These are phyloP conservation scores for Caenorhabditis doughertyi DNA, from an alignment of 2,888 invertebrate genomes.

Conservation along the genomic window DNA sequence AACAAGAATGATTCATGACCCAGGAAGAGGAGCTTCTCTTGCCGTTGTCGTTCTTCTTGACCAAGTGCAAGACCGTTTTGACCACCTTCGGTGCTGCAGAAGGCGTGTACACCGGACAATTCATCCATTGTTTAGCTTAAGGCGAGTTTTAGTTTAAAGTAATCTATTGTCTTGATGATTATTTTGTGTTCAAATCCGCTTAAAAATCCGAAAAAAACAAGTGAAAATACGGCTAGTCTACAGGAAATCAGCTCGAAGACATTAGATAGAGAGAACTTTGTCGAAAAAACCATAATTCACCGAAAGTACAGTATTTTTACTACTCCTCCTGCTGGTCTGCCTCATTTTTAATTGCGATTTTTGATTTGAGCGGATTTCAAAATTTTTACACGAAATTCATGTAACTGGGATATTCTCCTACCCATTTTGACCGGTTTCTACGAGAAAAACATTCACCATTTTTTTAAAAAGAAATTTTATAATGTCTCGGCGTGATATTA, in stretches of 20 bases:
- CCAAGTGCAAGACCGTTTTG: constrained; percentile 95
- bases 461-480: constrained; percentile 38
- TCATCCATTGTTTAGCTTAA: constrained; percentile 98
- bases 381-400: too few species aligned
- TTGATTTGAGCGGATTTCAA: too few species aligned
- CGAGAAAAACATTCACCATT: constrained; percentile 24
- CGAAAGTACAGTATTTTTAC: too few species aligned
- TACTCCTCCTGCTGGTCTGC: too few species aligned
- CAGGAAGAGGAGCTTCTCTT: constrained; percentile 93
- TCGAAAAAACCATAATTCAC: too few species aligned
- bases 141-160: constrained; percentile 85
- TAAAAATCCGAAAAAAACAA: too few species aligned
- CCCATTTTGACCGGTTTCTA: constrained; percentile 18
- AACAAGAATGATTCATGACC: constrained; percentile 83
- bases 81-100: constrained; percentile 98
- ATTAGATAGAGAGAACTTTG: too few species aligned
- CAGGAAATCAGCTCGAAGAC: too few species aligned
- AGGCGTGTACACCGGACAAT: constrained; percentile 99
- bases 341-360: too few species aligned
- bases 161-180: not conserved
- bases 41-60: constrained; percentile 98
- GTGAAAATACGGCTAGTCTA: too few species aligned
- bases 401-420: too few species aligned
- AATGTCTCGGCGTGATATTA: constrained; percentile 60
- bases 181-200: too few species aligned